Base-by-base conservation (phyloP, 2,797 vertebrate species). In the Chrysolophus pictus region DNA sequence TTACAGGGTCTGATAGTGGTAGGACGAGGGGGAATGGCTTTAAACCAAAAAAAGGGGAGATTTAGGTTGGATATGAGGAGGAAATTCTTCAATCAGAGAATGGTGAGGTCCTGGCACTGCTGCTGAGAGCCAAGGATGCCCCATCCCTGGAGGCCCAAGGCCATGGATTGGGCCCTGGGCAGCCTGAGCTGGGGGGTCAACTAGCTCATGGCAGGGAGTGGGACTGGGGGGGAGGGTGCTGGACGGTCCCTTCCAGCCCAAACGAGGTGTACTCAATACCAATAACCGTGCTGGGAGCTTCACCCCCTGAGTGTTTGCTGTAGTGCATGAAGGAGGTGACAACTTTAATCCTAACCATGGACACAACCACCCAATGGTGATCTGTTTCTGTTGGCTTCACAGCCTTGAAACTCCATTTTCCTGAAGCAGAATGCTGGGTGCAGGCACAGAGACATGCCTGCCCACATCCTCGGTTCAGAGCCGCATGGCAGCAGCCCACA, bases 391-490 rank as follows among this genome's bases (percentile, higher is more conserved):
- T 67, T n/a, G 56, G 9, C 73, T 87, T 70, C 51, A 26, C 44
- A 6, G n/a, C 23, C 46, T 33, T 87, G 87, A 26, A 46, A 65
- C 62, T 3, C 0, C 2, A 4, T 42, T 90, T 68, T 75, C n/a
- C 67, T 71, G 24, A 64, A 67, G 65, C 21, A 17, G 42, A 49
- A 23, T 16, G 29, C 10, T 7, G 39, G 35, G 21, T 47, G 33
- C n/a, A 65, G 16, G 55, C 53, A 1, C 21, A 7, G 26, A n/a
- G 16, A 2, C n/a, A 13, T 2, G 8, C 17, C 35, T 31, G 19
- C 39, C 15, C 15, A 11, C 1, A 22, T 42, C 15, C 15, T 17
- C 1, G 0, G 7, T 1, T 76, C 58, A 49, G 85, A 83, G n/a
- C 59, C 1, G 0, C 2, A 3, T 53, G 29, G 26, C 37, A 65